phyloP scores from a whole-genome alignment of 2,797 vertebrate genomes.

The Pteronotus mesoamericanus region DNA sequence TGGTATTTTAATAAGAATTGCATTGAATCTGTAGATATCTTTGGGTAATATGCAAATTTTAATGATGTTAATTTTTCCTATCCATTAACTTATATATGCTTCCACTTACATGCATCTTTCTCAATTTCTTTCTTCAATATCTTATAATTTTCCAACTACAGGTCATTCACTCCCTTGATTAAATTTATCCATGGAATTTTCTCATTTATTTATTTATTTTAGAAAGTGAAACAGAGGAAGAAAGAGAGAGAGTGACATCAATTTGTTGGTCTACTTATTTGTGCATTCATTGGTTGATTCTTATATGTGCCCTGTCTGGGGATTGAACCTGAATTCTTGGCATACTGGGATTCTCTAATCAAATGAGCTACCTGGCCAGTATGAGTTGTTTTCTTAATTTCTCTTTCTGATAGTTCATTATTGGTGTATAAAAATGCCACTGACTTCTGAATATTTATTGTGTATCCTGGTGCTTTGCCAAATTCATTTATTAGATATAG shows the following conservation, averaged over 20 bases:
- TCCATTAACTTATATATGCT: not conserved
- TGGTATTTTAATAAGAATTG: not conserved
- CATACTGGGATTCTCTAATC: not conserved
- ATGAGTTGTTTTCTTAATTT: not conserved
- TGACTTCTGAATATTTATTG: not conserved
- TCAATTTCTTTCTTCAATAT: not conserved
- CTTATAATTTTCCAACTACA: not conserved
- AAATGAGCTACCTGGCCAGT: not conserved
- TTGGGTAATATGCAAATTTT: not conserved
- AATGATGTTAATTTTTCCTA: not conserved
- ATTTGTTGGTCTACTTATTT: not conserved
- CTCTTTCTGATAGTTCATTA: not conserved
- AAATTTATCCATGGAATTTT: not conserved
- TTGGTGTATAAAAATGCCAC: not conserved
- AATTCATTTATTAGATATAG: not conserved
- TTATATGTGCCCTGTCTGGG: not conserved
- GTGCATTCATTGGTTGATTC: not conserved
- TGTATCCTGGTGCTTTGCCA: not conserved
- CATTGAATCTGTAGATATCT: not conserved
- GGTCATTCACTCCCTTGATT: not conserved
- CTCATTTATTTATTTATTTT: not conserved
- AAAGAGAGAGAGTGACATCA: not conserved
- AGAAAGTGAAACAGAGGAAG: not conserved
- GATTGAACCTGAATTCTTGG: not conserved
- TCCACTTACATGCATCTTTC: not conserved